Base-by-base conservation (phyloP, 2,113 vertebrate genomes). In the Pluvialis apricaria region DNA sequence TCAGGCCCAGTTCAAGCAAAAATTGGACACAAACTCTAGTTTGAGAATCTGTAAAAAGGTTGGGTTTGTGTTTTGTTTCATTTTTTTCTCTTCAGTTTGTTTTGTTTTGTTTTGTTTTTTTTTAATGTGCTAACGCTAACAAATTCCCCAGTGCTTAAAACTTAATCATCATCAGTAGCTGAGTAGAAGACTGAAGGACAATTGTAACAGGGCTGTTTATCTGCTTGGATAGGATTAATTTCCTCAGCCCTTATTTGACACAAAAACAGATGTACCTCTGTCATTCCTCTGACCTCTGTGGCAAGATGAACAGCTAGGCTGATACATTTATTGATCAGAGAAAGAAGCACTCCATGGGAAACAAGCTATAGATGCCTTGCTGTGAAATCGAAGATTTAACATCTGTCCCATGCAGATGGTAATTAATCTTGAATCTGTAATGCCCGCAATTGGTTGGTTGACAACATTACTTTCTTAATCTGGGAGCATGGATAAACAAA, bases 261-360 rank as follows among this genome's bases (percentile, higher is more conserved):
- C 19, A 96, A 96, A 98, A 97, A 91, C 96, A 98, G 96, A 98
- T 97, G 97, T 94, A 95, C 82, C 78, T 86, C 95, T 97, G 97
- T 97, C 97, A 96, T 93, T 95, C 54, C 45, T 94, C 75, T 97
- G 97, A 98, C 97, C 97, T 97, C 95, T 95, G 90, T 96, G 94
- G 96, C 92, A 97, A 98, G 97, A 98, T 96, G 95, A 98, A 97
- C 92, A 97, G 81, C 92, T 80, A 96, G 78, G 69, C 94, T 92
- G 96, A 91, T 97, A 71, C 78, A 45, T 85, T 97, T 98, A 98
- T 98, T 97, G 98, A 98, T 98, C 96, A 97, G 83, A 97, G 73
- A 78, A 96, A 97, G 95, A 93, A 93, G 81, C 78, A 85, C 93
- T 97, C 92, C 87, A 89, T 86, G 40, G 73, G 94, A 98, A 98